Percentiles rank a stretch among this genome's conserved stretches.
Evolutionary conservation across 2,797 vertebrate genomes (phyloP).

Genomic region (Orientallactaga sibirica): DNA sequence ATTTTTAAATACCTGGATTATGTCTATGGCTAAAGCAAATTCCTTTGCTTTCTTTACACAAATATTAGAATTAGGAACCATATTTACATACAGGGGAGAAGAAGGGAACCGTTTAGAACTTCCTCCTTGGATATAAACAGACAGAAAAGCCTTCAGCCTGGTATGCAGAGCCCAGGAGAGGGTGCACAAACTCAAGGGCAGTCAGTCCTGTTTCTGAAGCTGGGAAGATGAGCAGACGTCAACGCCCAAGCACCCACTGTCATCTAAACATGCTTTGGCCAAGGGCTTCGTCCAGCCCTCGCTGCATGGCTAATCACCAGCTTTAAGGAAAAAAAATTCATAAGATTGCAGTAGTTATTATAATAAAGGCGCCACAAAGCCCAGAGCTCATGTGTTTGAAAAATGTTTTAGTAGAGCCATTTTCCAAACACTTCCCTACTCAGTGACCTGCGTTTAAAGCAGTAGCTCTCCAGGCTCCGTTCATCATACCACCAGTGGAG

Average conservation of each 20-base stretch:
- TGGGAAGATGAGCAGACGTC: conserved; percentile 11
- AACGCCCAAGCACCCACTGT: neutral
- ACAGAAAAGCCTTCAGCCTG: conserved; percentile 63
- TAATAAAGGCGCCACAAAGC: conserved; percentile 24
- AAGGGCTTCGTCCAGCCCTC: neutral
- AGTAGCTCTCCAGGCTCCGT: neutral
- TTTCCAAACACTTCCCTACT: neutral
- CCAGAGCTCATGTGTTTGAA: neutral
- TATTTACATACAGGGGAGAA: conserved; percentile 68
- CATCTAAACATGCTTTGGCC: neutral
- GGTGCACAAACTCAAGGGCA: conserved; percentile 37
- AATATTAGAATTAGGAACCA: conserved; percentile 71
- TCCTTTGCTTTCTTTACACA: conserved; percentile 72
- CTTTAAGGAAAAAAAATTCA: neutral
- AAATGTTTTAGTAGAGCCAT: neutral
- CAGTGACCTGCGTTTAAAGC: neutral
- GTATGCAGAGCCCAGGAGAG: conserved; percentile 28
- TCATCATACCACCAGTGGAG: neutral
- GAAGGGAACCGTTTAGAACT: conserved; percentile 72
- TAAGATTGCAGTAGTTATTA: neutral
- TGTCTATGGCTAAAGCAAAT: conserved; percentile 61
- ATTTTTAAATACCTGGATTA: conserved; percentile 75
- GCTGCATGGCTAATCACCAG: neutral
- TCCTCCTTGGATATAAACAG: conserved; percentile 74
- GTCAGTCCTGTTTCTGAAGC: neutral